Percentiles rank a stretch among this genome's conserved stretches.
Evolutionary conservation across 2,113 vertebrate genomes (phyloP).

Genomic region (Mesoclemmys tuberculata): DNA sequence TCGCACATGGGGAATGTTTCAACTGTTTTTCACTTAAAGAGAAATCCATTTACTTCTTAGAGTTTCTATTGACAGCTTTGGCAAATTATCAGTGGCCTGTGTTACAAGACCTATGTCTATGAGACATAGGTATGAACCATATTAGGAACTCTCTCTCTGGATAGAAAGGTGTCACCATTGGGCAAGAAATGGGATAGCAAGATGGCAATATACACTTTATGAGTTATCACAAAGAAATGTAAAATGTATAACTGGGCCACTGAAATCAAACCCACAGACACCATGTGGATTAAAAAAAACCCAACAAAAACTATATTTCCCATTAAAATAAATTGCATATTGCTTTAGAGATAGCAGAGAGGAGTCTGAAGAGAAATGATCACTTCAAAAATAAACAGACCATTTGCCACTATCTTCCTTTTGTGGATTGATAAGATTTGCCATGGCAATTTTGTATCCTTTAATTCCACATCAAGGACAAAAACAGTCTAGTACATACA

Average conservation of each 20-base stretch:
- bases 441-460: rapidly evolving
- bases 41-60: rapidly evolving
- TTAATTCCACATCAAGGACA: background rate
- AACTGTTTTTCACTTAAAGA: rapidly evolving
- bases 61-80: background rate
- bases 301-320: background rate
- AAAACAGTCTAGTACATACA: rapidly evolving
- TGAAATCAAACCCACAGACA: background rate
- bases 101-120: rapidly evolving
- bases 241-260: rapidly evolving
- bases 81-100: rapidly evolving
- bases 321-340: rapidly evolving
- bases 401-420: background rate
- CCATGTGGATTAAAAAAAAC: background rate
- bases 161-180: background rate
- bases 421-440: background rate
- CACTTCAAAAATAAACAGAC: background rate
- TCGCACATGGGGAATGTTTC: rapidly evolving
- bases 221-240: rapidly evolving
- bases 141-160: rapidly evolving
- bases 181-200: background rate
- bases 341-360: background rate
- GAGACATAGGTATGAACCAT: rapidly evolving
- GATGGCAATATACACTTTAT: background rate
- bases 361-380: rapidly evolving